Base-by-base conservation (phyloP, 2,797 vertebrate species). In the Catamblyrhynchus diadema region DNA sequence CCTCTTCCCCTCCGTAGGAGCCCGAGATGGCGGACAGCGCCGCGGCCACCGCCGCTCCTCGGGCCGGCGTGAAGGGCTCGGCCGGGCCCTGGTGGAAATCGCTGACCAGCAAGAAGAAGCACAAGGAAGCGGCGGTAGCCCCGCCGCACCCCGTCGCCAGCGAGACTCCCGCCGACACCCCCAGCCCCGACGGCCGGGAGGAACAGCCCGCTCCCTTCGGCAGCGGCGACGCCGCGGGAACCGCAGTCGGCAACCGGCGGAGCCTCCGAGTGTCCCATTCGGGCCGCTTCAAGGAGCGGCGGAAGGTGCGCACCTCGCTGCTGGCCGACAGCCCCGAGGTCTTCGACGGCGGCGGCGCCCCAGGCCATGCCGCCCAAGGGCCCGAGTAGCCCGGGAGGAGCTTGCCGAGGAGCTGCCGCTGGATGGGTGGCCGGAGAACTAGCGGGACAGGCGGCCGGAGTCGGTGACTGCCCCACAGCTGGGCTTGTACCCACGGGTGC, bases 201-300 rank as follows among this genome's bases (percentile, higher is more conserved):
- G 91, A 92, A 39, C 97, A 94, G 93, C 94, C 94, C 28, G 25
- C 79, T 84, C 71, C 51, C 48, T 73, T 95, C 53, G 9, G 97
- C 98, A 7, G 98, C 7, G 96, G 98, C 3, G 98, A 99, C 67
- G 95, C 98, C 22, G 86, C 27, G 18, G 88, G 65, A 19, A 18
- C 71, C 8, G 95, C 98, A 90, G 99, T 97, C 9, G 96, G 98
- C 66, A 99, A 97, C 93, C 98, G 99, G 47, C 98, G 99, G 86
- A 99, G 98, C 88, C 97, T 99, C 93, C 99, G 98, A 27, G 98
- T 99, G 73, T 99, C 99, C 0, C 99, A 99, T 67, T 99, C 99
- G 0, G 99, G 99, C 10, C 98, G 99, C 54, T 99, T 99, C 94
- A 99, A 99, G 88, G 99, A 99, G 97, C 99, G 98, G 96, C 96